Evolutionary conservation across 2,888 invertebrate genomes (phyloP).

Genomic region (Meliscaeva auricollis): DNA sequence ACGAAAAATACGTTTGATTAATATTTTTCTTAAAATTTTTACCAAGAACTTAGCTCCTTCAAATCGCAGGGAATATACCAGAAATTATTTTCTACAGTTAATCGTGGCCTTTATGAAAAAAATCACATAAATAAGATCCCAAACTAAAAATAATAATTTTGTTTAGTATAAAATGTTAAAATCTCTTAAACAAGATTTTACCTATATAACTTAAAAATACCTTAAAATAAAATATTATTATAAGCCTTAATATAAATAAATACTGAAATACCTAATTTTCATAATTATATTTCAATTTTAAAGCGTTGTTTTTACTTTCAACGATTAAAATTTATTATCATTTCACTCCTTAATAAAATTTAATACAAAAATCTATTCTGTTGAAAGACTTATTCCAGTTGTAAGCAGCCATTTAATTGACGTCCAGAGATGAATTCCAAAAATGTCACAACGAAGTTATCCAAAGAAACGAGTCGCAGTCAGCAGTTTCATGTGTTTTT

Average conservation of each 20-base stretch:
- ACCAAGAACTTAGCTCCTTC: too few relatives aligned
- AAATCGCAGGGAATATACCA: too few relatives aligned
- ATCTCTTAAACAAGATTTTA: too few relatives aligned
- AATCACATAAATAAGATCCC: too few relatives aligned
- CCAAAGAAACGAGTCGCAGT: neutral
- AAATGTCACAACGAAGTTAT: constrained; percentile 10
- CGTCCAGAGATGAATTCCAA: constrained; percentile 10
- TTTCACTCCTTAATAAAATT: neutral
- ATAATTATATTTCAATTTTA: too few relatives aligned
- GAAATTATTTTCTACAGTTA: too few relatives aligned
- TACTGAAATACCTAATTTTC: neutral
- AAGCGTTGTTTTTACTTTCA: neutral
- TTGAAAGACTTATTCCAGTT: constrained; percentile 37
- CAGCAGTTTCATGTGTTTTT: neutral
- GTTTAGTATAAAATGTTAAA: too few relatives aligned
- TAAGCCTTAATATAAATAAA: neutral
- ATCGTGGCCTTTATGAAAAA: too few relatives aligned
- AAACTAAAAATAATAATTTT: too few relatives aligned
- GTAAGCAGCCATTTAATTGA: neutral
- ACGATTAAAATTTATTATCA: neutral
- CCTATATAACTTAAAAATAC: neutral
- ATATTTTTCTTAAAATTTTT: too few relatives aligned
- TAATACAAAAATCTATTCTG: constrained; percentile 41
- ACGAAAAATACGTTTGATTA: too few relatives aligned
- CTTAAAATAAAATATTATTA: neutral